Conservation (phyloP, 2,888 invertebrate genomes). For the Hedya salicella region DNA sequence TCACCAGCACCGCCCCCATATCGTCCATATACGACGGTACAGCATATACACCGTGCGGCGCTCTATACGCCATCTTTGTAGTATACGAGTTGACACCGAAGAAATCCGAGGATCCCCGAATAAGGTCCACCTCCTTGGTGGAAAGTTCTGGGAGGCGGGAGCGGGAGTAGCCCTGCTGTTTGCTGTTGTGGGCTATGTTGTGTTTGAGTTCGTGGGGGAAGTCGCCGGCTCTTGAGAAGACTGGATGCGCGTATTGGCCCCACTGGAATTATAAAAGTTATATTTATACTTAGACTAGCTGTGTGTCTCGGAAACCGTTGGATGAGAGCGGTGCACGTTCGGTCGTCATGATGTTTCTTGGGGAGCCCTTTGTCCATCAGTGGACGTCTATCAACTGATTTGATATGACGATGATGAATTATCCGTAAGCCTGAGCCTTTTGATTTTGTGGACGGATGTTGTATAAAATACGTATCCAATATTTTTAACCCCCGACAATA, state of each 20-base stretch:
- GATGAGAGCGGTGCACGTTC: too few relatives aligned
- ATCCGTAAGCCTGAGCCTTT: too few relatives aligned
- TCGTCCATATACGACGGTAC: conserved; percentile 73
- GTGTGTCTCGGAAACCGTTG: too few relatives aligned
- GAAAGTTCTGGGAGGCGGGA: conserved; percentile 86
- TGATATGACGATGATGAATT: too few relatives aligned
- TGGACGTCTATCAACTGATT: too few relatives aligned
- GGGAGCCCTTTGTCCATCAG: too few relatives aligned
- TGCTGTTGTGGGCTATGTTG: conserved; percentile 82
- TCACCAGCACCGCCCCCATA: conserved; percentile 61
- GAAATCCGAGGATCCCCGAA: conserved; percentile 87
- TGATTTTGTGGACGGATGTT: too few relatives aligned
- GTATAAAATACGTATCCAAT: too few relatives aligned
- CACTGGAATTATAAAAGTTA: conserved; percentile 59
- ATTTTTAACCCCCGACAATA: too few relatives aligned
- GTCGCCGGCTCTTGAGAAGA: conserved; percentile 84
- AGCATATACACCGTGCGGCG: conserved; percentile 66
- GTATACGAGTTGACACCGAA: conserved; percentile 88
- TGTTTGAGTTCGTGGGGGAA: conserved; percentile 86
- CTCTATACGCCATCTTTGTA: conserved; percentile 67
- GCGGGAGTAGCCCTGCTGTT: conserved; percentile 80
- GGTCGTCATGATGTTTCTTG: too few relatives aligned
- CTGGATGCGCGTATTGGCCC: conserved; percentile 74
- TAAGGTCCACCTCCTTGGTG: conserved; percentile 81
- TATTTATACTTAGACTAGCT: not conserved